Conservation (phyloP, 1,140 invertebrate genomes). For the Pseudomyrmex cubaensis region DNA sequence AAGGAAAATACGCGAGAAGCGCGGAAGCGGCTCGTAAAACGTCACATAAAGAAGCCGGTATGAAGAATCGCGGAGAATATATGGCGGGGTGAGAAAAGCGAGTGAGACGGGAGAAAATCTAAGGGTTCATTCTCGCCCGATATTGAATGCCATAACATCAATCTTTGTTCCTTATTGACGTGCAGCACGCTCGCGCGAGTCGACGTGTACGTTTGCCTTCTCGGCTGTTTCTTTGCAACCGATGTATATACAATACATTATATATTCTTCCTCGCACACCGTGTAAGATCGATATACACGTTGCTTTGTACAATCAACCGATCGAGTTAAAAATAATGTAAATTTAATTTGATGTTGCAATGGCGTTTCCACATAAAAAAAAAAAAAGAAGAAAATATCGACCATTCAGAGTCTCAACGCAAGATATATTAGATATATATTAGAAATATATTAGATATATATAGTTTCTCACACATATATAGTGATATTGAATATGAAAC, state of each 20-base stretch:
- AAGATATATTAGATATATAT: too few relatives aligned
- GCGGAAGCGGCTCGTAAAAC: neutral
- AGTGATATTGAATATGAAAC: too few relatives aligned
- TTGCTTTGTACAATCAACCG: too few relatives aligned
- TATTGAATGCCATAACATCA: neutral
- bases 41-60: conserved; percentile 18
- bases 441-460: too few relatives aligned
- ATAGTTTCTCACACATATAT: too few relatives aligned
- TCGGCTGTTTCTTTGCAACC: neutral
- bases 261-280: neutral
- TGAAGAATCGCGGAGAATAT: neutral
- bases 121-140: neutral
- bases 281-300: too few relatives aligned
- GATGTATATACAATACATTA: too few relatives aligned
- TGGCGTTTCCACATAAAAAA: too few relatives aligned
- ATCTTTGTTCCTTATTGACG: conserved; percentile 12
- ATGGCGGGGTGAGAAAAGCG: neutral
- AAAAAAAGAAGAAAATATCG: too few relatives aligned
- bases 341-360: too few relatives aligned
- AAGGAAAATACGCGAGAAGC: conserved; percentile 18
- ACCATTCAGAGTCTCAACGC: too few relatives aligned
- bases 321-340: too few relatives aligned
- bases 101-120: conserved; percentile 8
- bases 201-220: neutral
- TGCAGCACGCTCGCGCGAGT: neutral